Evolutionary conservation across 2,888 invertebrate genomes (phyloP), one percentile per base, ranked within the genome.

Genomic region (Dicranocentrus wangi): DNA sequence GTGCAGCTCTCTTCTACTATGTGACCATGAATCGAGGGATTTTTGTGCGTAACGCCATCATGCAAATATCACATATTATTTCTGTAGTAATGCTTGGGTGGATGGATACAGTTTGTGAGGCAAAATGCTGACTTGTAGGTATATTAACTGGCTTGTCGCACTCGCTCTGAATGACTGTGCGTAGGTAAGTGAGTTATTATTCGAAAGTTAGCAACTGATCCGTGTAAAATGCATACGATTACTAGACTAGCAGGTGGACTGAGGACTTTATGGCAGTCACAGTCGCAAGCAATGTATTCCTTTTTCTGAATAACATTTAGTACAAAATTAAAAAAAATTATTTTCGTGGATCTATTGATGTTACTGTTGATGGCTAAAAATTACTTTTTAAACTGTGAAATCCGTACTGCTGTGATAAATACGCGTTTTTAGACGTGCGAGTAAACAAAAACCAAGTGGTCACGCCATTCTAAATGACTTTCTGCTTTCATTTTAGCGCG

Each of bases 61-160:
- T 7, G 25, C 39, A n/a, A n/a, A n/a, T n/a, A 55, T 55, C 55
- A 55, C 19, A 23, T n/a, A 25, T 55, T n/a, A 8, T 13, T 55
- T 55, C 25, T 73, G 42, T 73, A 65, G 65, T 73, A 53, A 68
- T 47, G 75, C 58, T 68, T 60, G 75, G 75, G 58, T 76, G 75
- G 68, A 60, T 68, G 68, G 58, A 28, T 75, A 32, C 47, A 58
- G 58, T 60, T 68, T 58, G 75, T 76, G n/a, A n/a, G n/a, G n/a
- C n/a, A n/a, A n/a, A n/a, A n/a, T 66, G 27, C 21, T 23, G 19
- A 13, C 2, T 25, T 21, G n/a, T 51, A n/a, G n/a, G 51, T 51
- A 7, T 51, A 17, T 3, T n/a, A 51, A 51, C 3, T 10, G n/a
- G 17, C n/a, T 7, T 17, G 13, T 17, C 3, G 51, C n/a, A 13